phyloP scores from a whole-genome alignment of 2,888 invertebrate genomes.

The Pocota personata region DNA sequence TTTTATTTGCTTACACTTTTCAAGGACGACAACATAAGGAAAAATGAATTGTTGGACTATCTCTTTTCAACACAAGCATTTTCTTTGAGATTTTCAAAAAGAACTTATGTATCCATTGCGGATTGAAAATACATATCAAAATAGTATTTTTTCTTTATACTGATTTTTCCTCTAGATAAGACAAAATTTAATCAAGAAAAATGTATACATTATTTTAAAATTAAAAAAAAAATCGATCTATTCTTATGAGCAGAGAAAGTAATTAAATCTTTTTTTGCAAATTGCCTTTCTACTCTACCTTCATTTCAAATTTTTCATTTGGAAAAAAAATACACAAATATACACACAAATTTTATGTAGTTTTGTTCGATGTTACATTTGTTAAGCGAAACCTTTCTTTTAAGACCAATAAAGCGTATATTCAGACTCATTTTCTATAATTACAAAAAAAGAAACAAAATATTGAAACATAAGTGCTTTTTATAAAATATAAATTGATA shows the following conservation, averaged over 20 bases:
- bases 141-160: slow-evolving; percentile 38
- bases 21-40: slow-evolving; percentile 21
- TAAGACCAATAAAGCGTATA: slow-evolving; percentile 51
- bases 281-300: background rate
- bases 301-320: background rate
- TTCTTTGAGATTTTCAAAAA: background rate
- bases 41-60: slow-evolving; percentile 50
- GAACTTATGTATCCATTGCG: slow-evolving; percentile 50
- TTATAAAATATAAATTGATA: slow-evolving; percentile 60
- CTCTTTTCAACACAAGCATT: slow-evolving; percentile 2
- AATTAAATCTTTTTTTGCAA: slow-evolving; percentile 5
- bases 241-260: slow-evolving; percentile 17
- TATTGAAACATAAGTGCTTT: slow-evolving; percentile 70
- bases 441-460: slow-evolving; percentile 72
- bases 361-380: slow-evolving; percentile 40
- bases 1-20: slow-evolving; percentile 49
- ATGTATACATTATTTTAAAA: background rate
- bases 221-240: slow-evolving; percentile 5
- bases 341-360: slow-evolving; percentile 45
- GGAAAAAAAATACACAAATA: slow-evolving; percentile 22
- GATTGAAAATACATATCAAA: slow-evolving; percentile 70
- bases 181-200: background rate
- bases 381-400: slow-evolving; percentile 53
- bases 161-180: slow-evolving; percentile 32
- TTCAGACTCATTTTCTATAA: slow-evolving; percentile 34